Conservation (phyloP, 2,113 vertebrate genomes). For the Carettochelys insculpta region DNA sequence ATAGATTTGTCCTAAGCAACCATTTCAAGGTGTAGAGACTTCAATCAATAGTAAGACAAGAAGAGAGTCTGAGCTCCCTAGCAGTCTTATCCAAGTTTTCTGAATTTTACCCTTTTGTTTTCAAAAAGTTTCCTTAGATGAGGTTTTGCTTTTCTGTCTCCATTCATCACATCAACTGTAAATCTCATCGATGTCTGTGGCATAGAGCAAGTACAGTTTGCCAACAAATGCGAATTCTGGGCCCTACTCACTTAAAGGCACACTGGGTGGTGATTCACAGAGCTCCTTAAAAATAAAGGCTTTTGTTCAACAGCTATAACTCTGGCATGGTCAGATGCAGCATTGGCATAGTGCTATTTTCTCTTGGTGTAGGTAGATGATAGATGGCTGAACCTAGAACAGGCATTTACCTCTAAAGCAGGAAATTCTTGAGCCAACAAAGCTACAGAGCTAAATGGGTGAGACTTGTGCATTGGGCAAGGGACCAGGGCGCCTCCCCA, state of each 20-base stretch:
- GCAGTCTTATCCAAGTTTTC: constrained; percentile 39
- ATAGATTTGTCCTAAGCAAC: constrained; percentile 69
- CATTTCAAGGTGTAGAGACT: constrained; percentile 68
- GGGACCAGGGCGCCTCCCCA: too few species aligned
- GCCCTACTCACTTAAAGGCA: not conserved
- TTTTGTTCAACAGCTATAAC: not conserved
- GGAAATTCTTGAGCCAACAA: too few species aligned
- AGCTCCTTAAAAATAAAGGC: not conserved
- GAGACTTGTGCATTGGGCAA: too few species aligned
- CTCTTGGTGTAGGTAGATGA: too few species aligned
- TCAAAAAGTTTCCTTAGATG: constrained; percentile 2
- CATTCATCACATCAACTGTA: constrained; percentile 41
- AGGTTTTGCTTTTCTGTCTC: not conserved
- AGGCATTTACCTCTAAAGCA: too few species aligned
- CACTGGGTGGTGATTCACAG: not conserved
- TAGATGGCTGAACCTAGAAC: too few species aligned
- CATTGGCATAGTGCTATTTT: not conserved
- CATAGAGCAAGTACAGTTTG: not conserved
- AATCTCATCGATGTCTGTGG: not conserved
- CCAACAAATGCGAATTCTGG: not conserved
- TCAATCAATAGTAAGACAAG: constrained; percentile 73
- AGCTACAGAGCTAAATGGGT: too few species aligned
- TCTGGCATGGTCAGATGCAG: not conserved
- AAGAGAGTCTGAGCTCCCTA: constrained; percentile 44
- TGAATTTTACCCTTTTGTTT: constrained; percentile 64